Conservation (phyloP, 2,113 vertebrate species). For the Xenotilapia leptura region DNA sequence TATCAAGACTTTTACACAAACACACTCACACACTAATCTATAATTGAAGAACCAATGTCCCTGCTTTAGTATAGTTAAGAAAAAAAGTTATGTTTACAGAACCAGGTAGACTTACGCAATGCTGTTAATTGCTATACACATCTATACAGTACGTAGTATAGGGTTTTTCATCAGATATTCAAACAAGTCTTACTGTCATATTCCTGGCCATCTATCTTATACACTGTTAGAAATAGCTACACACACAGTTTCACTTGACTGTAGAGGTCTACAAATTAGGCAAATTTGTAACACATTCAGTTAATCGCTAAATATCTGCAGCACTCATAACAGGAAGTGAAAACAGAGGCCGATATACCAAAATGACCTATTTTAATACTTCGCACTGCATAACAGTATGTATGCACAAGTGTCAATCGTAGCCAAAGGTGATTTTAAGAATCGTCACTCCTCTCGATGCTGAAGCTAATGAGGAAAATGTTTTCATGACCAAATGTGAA, state of each 20-base stretch:
- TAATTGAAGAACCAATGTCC: background rate
- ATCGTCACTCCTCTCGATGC: background rate
- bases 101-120: slow-evolving; percentile 3
- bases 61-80: background rate
- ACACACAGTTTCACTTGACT: background rate
- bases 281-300: background rate
- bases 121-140: background rate
- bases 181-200: background rate
- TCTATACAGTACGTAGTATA: background rate
- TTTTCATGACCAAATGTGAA: background rate
- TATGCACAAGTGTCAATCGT: background rate
- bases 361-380: background rate
- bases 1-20: slow-evolving; percentile 6
- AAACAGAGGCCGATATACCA: background rate
- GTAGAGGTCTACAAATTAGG: background rate
- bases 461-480: background rate
- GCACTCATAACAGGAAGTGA: background rate
- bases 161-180: background rate
- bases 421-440: background rate
- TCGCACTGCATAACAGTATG: background rate
- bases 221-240: background rate
- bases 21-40: background rate
- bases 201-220: background rate
- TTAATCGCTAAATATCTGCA: background rate
- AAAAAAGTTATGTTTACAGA: slow-evolving; percentile 9